phyloP scores from a whole-genome alignment of 2,113 vertebrate genomes.

The Phycodurus eques region DNA sequence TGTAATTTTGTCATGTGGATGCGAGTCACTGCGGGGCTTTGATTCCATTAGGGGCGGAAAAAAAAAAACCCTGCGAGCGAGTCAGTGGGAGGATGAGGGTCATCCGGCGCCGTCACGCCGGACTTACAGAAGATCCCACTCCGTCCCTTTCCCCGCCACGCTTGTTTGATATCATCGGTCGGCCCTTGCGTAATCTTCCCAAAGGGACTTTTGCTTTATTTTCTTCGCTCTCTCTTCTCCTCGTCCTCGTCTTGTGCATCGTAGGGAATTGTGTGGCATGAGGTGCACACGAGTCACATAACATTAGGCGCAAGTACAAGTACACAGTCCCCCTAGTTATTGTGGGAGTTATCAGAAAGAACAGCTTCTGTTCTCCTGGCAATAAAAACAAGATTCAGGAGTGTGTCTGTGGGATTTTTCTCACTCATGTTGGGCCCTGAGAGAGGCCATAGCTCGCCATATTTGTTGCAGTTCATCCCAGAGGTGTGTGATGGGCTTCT shows the following conservation, averaged over 20 bases:
- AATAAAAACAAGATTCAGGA: neutral
- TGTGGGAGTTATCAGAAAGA: neutral
- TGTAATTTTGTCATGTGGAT: conserved; percentile 42
- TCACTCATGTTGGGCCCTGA: neutral
- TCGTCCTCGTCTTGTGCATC: conserved; percentile 19
- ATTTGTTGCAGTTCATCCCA: neutral
- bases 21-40: conserved; percentile 39
- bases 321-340: neutral
- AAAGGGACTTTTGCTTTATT: conserved; percentile 50
- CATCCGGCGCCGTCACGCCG: conserved; percentile 30
- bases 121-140: conserved; percentile 42
- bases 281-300: conserved; percentile 31
- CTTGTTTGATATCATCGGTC: conserved; percentile 54
- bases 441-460: neutral
- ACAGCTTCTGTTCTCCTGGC: neutral
- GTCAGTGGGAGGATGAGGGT: conserved; percentile 36
- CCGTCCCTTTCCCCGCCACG: conserved; percentile 19
- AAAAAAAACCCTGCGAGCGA: conserved; percentile 25
- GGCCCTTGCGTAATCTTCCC: conserved; percentile 56
- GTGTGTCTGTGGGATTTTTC: neutral
- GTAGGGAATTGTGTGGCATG: conserved; percentile 33
- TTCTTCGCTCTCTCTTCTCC: conserved; percentile 12
- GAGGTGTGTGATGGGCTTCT: neutral
- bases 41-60: conserved; percentile 46
- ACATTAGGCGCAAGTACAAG: conserved; percentile 37